Base-by-base conservation (phyloP, 2,888 invertebrate genomes). In the Thelaira solivaga region DNA sequence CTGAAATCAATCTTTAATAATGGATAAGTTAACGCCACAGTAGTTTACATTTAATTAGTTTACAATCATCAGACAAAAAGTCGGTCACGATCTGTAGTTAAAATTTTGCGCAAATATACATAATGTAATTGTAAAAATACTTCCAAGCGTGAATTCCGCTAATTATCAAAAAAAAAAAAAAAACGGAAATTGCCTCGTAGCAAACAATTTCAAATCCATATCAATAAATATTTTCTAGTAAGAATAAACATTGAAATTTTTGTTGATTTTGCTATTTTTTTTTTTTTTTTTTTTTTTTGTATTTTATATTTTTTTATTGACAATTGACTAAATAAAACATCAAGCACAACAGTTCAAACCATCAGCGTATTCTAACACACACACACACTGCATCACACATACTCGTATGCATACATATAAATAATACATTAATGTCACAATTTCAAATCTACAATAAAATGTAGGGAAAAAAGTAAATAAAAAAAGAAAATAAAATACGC, bases 151-250 rank as follows among this genome's bases (percentile, higher is more conserved):
- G n/a, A n/a, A n/a, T n/a, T n/a, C n/a, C n/a, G n/a, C n/a, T n/a
- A 39, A 49, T 29, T 49, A 24, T 13, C 13, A 53, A 45, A 36
- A 62, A 71, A 39, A 49, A 41, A 49, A 41, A 64, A 64, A 47
- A 71, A 76, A 67, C 43, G 57, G 39, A 55, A 72, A 57, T 62
- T 67, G 67, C 67, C 76, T 67, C 34, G 41, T 67, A 72, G 76
- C 76, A 76, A 76, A 72, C 67, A 77, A 77, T 77, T 77, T 77
- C 49, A 72, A 77, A 77, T 72, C 72, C 61, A 62, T 57, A 72
- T 77, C 72, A 72, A 77, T 72, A 77, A 77, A 77, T 67, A 69
- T 55, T 72, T n/a, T 72, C 71, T 62, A 76, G 72, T 76, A 76
- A 76, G 71, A 72, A 61, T 68, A 39, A 39, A 57, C 47, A 59